Evolutionary conservation across 2,113 vertebrate species (phyloP).

Genomic region (Ciconia boyciana): DNA sequence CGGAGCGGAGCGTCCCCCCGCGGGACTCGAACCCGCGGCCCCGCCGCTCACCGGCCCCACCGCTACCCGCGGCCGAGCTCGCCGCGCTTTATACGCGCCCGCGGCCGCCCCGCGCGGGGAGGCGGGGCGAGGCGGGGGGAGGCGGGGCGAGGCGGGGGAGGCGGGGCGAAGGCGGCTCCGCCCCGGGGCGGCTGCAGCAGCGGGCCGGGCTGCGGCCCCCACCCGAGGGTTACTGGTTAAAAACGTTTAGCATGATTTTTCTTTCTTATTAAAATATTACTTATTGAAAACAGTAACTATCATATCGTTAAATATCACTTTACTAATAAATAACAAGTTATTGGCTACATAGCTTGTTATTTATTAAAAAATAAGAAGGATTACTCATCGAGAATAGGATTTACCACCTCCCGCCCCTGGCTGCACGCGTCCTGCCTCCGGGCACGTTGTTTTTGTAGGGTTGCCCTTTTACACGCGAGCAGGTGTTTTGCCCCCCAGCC

Average conservation of each 20-base stretch:
- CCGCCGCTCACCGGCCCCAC: neutral
- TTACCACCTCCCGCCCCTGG: rapidly evolving
- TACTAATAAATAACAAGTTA: neutral
- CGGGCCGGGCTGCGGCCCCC: neutral
- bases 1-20: rapidly evolving
- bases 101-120: neutral
- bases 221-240: no score
- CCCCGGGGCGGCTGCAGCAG: neutral
- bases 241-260: neutral
- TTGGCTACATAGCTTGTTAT: neutral
- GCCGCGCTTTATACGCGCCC: neutral
- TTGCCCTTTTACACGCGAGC: rapidly evolving
- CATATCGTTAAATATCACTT: rapidly evolving
- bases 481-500: neutral
- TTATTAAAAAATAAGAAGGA: neutral
- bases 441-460: neutral
- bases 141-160: neutral
- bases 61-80: neutral
- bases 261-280: neutral
- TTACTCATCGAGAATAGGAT: rapidly evolving
- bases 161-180: neutral
- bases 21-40: neutral
- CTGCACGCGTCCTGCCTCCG: rapidly evolving
- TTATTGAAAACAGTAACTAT: rapidly evolving
- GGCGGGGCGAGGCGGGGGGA: neutral